Evolutionary conservation across 2,888 invertebrate genomes (phyloP), one percentile per base, ranked within the genome.

Genomic region (Napeogenes sylphis): DNA sequence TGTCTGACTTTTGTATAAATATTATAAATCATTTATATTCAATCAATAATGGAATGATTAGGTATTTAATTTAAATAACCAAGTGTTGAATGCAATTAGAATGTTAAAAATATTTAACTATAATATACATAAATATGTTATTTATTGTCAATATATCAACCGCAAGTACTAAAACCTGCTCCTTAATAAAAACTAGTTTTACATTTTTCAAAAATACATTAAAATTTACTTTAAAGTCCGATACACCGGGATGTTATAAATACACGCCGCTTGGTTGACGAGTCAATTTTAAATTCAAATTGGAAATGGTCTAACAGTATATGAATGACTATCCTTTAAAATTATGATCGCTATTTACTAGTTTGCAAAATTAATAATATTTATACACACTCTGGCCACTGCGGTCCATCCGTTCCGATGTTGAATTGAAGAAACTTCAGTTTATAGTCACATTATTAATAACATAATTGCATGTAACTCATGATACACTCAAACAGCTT

Each of bases 381-480:
- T 51, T 70, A 65, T 71, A 81, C 85, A 73, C 73, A 87, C 87
- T 79, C 77, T 78, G 77, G 79, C 76, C 72, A 73, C 64, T 66
- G 77, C 79, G 83, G 83, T 84, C 86, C 85, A 85, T 84, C 77
- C 84, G 80, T 75, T 72, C 69, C 75, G 74, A 67, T 73, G 61
- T 64, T 63, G 35, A 63, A 47, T 51, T 53, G 51, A 53, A 51
- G 47, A 61, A 56, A 65, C 56, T 65, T 45, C 58, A 55, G 14
- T 14, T 12, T 35, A 53, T 30, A 59, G 46, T 63, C 61, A 65
- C 63, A 65, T 63, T 14, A 53, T 63, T 65, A 55, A 55, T 51
- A 59, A 60, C 30, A 56, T 54, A 10, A 32, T 42, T 56, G 58
- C 47, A n/a, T 42, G 63, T 63, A 45, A 35, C 45, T 14, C 14